Evolutionary conservation across 2,888 invertebrate species (phyloP).

Genomic region (Hermaeophaga mercurialis): DNA sequence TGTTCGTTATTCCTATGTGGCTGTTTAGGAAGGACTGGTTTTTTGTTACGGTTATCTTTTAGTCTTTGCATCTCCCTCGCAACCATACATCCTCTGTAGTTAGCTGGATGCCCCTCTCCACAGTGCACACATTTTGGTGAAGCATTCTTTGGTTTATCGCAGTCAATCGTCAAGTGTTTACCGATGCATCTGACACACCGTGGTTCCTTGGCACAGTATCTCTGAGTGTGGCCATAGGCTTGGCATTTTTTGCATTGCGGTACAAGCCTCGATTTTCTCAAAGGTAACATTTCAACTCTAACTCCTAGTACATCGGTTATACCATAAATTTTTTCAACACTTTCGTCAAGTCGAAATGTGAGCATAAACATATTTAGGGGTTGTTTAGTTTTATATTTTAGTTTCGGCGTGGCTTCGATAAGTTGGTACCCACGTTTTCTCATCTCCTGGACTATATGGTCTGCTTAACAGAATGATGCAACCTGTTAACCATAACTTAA

Average conservation of each 20-base stretch:
- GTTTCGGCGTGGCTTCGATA: constrained; percentile 17
- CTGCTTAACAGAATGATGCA: constrained; percentile 14
- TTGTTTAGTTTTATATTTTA: constrained; percentile 25
- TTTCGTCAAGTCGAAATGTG: constrained; percentile 22
- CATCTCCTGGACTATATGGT: not conserved
- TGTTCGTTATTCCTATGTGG: too few species aligned
- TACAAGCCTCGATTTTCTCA: not conserved
- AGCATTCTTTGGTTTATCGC: too few species aligned
- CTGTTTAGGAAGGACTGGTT: too few species aligned
- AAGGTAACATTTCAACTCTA: constrained; percentile 17
- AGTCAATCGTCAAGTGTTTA: too few species aligned
- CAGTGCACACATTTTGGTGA: too few species aligned
- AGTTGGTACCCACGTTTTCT: constrained; percentile 14
- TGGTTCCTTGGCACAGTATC: too few species aligned
- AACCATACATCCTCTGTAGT: too few species aligned
- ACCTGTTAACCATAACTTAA: constrained; percentile 7
- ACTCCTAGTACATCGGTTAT: constrained; percentile 24
- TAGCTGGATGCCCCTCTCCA: too few species aligned
- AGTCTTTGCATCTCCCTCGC: too few species aligned
- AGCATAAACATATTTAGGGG: constrained; percentile 26
- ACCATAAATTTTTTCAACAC: constrained; percentile 21
- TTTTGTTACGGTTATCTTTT: too few species aligned
- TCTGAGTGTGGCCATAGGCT: too few species aligned
- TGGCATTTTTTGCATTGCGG: not conserved
- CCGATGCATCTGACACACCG: too few species aligned